phyloP scores from a whole-genome alignment of 92 coral and sea anemone species.

The Virgularia gustaviana region DNA sequence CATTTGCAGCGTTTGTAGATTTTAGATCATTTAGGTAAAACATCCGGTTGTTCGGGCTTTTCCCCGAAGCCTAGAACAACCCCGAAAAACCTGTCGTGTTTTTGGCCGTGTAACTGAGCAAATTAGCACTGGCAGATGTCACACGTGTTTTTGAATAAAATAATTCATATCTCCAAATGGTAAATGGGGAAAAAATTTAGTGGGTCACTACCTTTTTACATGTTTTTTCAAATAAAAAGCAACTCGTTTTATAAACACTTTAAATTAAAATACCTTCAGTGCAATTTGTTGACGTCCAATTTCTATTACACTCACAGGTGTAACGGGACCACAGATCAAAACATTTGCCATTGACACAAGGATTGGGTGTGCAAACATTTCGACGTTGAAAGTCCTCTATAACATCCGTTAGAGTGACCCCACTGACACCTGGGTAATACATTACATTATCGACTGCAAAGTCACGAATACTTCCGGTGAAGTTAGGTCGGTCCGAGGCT shows the following conservation, averaged over 20 bases:
- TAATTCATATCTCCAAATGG: too few relatives aligned
- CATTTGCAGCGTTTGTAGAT: too few relatives aligned
- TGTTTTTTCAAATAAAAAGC: neutral
- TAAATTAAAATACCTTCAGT: slow-evolving; percentile 53
- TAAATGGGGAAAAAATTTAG: neutral
- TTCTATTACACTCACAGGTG: slow-evolving; percentile 78
- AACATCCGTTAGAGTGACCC: slow-evolving; percentile 41
- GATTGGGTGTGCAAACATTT: slow-evolving; percentile 68
- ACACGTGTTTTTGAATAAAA: too few relatives aligned
- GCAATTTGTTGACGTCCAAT: slow-evolving; percentile 67
- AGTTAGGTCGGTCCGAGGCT: slow-evolving; percentile 33
- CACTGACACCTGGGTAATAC: slow-evolving; percentile 59
- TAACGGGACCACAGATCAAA: slow-evolving; percentile 74
- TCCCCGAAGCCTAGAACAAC: too few relatives aligned
- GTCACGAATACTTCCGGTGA: slow-evolving; percentile 83
- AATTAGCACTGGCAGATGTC: too few relatives aligned
- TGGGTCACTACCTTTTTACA: neutral
- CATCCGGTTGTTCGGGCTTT: too few relatives aligned
- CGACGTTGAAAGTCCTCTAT: slow-evolving; percentile 67
- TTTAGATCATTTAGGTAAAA: too few relatives aligned
- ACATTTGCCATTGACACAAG: slow-evolving; percentile 82
- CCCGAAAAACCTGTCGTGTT: too few relatives aligned
- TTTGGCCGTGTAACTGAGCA: too few relatives aligned
- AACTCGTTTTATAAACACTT: neutral
- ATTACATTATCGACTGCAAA: slow-evolving; percentile 56